These are phyloP conservation scores for Eubucco bourcierii DNA, from an alignment of 2,113 vertebrate species.

Conservation along the genomic window DNA sequence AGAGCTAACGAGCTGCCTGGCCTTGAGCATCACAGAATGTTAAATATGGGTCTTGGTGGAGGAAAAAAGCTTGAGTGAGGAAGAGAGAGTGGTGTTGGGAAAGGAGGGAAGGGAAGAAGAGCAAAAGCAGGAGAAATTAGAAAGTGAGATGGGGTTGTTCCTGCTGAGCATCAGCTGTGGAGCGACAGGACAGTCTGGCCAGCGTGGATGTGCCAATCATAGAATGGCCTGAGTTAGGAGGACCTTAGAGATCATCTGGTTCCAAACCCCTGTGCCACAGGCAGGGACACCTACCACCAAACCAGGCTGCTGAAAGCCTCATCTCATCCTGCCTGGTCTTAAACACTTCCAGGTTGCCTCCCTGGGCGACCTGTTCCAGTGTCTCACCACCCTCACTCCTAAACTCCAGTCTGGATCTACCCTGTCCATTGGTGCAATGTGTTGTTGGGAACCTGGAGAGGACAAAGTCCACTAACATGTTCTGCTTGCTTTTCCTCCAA, in stretches of 20 bases:
- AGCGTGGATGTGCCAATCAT: rapidly evolving
- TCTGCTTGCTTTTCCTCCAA: background rate
- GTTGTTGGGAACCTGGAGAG: background rate
- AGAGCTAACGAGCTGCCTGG: constrained; percentile 61
- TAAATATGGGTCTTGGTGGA: constrained; percentile 14
- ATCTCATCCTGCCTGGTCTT: no score
- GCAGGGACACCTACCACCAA: no score
- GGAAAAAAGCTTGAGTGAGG: background rate
- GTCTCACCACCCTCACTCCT: no score
- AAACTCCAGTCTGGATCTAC: no score
- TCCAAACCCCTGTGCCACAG: no score
- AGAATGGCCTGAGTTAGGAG: no score
- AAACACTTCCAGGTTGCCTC: no score
- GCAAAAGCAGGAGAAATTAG: background rate
- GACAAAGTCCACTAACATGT: background rate
- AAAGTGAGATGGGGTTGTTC: background rate
- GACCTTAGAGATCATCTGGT: no score
- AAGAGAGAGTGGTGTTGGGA: background rate
- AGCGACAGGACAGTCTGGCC: background rate
- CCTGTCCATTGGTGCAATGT: background rate
- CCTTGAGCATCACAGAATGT: constrained; percentile 58
- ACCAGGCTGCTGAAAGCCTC: no score
- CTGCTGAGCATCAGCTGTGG: background rate
- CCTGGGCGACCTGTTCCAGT: no score
- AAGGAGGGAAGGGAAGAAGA: background rate